phyloP scores from a whole-genome alignment of 2,797 vertebrate genomes.

The Aythya fuligula region DNA sequence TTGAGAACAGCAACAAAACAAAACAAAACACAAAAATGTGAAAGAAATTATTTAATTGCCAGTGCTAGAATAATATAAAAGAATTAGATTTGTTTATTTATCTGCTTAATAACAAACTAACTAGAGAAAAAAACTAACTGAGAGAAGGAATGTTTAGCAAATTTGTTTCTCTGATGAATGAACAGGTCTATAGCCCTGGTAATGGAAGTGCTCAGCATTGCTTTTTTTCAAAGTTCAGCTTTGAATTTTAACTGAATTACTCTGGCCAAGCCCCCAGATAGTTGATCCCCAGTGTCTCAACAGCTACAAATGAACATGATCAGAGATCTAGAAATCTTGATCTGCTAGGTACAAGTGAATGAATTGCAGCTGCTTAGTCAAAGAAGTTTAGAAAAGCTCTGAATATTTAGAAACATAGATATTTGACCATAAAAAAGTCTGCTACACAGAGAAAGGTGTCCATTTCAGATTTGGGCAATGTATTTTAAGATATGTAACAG shows the following conservation, averaged over 20 bases:
- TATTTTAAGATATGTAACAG: not conserved
- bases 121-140: not conserved
- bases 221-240: not conserved
- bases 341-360: not conserved
- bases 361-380: not conserved
- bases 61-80: not conserved
- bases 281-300: not conserved
- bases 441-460: not conserved
- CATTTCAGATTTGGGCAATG: not conserved
- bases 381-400: not conserved
- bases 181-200: not conserved
- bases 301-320: not conserved
- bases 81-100: not conserved
- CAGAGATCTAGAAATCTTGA: not conserved
- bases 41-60: not conserved
- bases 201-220: not conserved
- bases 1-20: not conserved
- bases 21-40: not conserved
- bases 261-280: not conserved
- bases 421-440: not conserved
- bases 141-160: not conserved
- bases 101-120: not conserved
- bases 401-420: not conserved
- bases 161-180: not conserved
- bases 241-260: not conserved